Conservation (phyloP, 2,888 invertebrate genomes). For the Mystacides longicornis region DNA sequence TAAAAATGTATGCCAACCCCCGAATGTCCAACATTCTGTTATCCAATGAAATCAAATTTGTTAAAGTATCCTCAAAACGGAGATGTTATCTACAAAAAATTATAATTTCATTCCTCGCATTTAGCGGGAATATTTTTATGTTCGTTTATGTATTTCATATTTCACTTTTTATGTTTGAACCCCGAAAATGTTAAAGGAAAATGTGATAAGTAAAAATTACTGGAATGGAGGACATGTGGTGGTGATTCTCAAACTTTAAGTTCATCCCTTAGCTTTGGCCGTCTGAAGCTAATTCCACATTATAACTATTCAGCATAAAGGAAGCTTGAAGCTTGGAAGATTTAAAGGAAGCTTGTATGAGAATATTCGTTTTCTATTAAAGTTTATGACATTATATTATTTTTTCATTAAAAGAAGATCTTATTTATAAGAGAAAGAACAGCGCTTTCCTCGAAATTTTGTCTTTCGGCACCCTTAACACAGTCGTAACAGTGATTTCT, state of each 20-base stretch:
- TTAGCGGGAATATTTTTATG: background rate
- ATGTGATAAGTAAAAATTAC: background rate
- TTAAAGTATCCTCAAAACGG: background rate
- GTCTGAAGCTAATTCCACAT: background rate
- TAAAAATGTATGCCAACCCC: no score
- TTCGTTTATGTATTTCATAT: slow-evolving; percentile 2
- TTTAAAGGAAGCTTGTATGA: no score
- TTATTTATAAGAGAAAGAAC: no score
- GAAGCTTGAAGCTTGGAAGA: no score
- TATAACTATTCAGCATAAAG: no score
- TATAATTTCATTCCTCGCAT: background rate
- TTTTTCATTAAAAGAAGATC: no score
- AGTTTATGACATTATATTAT: no score
- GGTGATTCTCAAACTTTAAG: background rate
- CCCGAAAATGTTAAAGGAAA: background rate
- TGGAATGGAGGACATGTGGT: background rate
- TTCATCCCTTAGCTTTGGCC: background rate
- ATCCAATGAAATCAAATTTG: background rate
- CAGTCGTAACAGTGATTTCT: no score
- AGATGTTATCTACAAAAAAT: background rate
- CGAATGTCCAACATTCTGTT: no score
- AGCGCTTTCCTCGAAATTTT: no score
- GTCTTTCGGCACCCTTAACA: no score
- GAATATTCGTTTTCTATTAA: no score
- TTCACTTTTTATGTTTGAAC: background rate